These are phyloP conservation scores for Melanargia galathea DNA, from an alignment of 2,888 invertebrate species.

Conservation along the genomic window DNA sequence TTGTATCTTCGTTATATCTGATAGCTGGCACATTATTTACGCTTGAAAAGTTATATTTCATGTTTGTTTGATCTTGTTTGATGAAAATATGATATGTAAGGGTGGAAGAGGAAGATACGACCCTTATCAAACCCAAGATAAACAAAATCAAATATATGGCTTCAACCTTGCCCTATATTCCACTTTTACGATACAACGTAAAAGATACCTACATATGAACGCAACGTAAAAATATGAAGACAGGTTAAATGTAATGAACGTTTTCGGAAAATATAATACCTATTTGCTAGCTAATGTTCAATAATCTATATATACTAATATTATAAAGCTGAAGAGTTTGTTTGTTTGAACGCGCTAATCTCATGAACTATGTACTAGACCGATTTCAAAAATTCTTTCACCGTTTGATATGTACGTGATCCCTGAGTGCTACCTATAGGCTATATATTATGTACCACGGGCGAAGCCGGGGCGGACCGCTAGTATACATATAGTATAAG, in stretches of 20 bases:
- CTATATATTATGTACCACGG: too few species aligned
- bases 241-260: not conserved
- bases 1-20: too few species aligned
- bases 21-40: not conserved
- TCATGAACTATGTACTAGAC: too few species aligned
- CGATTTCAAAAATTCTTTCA: too few species aligned
- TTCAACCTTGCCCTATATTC: not conserved
- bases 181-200: slow-evolving; percentile 8
- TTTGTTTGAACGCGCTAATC: too few species aligned
- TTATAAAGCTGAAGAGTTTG: too few species aligned
- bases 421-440: too few species aligned
- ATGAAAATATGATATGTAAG: not conserved
- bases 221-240: too few species aligned
- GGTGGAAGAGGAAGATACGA: not conserved
- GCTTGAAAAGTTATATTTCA: not conserved
- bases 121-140: not conserved
- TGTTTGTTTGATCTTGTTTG: not conserved
- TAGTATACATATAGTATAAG: too few species aligned
- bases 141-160: not conserved
- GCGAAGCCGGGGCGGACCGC: too few species aligned
- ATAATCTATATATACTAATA: too few species aligned
- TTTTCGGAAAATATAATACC: not conserved
- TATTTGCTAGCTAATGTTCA: not conserved
- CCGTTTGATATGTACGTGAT: too few species aligned
- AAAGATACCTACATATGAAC: not conserved